Evolutionary conservation across 2,888 invertebrate genomes (phyloP).

Genomic region (Cerastis leucographa): DNA sequence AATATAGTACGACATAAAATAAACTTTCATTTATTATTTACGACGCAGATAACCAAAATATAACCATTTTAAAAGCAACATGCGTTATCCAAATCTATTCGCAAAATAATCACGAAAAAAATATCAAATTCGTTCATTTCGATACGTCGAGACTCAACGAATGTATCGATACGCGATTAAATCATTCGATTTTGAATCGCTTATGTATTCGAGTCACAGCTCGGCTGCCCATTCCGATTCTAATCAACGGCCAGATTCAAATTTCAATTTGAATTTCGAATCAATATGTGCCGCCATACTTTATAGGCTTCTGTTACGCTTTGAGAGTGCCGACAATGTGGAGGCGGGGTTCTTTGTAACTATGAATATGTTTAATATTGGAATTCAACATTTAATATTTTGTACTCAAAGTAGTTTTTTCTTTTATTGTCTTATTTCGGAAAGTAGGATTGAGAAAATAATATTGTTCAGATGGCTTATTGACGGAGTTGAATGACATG

Average conservation of each 20-base stretch:
- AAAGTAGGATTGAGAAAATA: background rate
- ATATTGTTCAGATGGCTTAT: background rate
- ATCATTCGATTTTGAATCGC: conserved; percentile 66
- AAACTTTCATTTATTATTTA: background rate
- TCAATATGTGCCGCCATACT: conserved; percentile 67
- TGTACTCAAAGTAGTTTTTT: background rate
- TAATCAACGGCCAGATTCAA: conserved; percentile 70
- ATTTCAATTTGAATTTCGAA: conserved; percentile 69
- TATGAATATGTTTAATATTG: background rate
- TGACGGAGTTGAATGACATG: background rate
- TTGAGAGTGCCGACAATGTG: conserved; percentile 33
- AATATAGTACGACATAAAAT: background rate
- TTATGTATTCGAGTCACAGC: conserved; percentile 69
- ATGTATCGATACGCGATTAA: conserved; percentile 66
- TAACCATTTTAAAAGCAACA: conserved; percentile 14
- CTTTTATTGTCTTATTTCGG: background rate
- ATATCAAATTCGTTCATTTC: conserved; percentile 47
- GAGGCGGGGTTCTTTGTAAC: background rate
- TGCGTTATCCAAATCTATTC: background rate
- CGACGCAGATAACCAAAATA: background rate
- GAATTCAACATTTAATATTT: background rate
- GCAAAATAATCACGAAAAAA: conserved; percentile 15
- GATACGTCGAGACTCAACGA: conserved; percentile 46
- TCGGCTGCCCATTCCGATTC: conserved; percentile 66
- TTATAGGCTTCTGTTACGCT: conserved; percentile 55